Base-by-base conservation (phyloP, 2,113 vertebrate species). In the Lanius ludovicianus region DNA sequence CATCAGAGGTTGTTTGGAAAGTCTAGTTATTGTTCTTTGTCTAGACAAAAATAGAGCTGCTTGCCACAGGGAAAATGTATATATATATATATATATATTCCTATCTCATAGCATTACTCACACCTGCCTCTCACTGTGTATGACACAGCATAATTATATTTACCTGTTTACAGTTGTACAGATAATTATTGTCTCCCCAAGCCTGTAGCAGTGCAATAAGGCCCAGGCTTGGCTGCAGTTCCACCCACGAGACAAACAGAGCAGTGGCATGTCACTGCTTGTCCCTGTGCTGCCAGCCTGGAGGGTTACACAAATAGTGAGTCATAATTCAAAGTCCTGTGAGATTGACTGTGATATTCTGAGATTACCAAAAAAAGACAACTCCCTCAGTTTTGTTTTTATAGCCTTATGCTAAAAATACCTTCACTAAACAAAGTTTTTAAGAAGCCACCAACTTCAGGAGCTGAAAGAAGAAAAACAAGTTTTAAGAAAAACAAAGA, bases 351-450 rank as follows among this genome's bases (percentile, higher is more conserved):
- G 49, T 15, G 42, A 59, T 52, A 27, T 55, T 46, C 78, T 35
- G 76, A 95, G 89, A 84, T 75, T 91, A 84, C 94, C 87, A 96
- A 94, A 95, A 93, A 91, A 95, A 96, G 95, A 73, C 87, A 96
- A 71, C 55, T 69, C n/a, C 24, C 41, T 13, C 56, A 15, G 64
- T 56, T 95, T 63, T 89, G 60, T 5, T 64, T 93, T 89, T 87
- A 81, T 89, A 95, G 57, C 27, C 56, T 64, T 39, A 60, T 25
- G 62, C 89, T 96, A 95, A 95, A 94, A 95, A 94, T 84, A 87
- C n/a, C 46, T 79, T 79, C 49, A 24, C 68, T 28, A 74, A 90
- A 73, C 44, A 57, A 67, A 56, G 74, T 27, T 89, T 89, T 82
- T 62, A 87, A 78, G 68, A 79, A 64, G 44, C 52, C 50, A 31